Conservation (phyloP, 2,797 vertebrate species). For the Acanthurus leucopareius region DNA sequence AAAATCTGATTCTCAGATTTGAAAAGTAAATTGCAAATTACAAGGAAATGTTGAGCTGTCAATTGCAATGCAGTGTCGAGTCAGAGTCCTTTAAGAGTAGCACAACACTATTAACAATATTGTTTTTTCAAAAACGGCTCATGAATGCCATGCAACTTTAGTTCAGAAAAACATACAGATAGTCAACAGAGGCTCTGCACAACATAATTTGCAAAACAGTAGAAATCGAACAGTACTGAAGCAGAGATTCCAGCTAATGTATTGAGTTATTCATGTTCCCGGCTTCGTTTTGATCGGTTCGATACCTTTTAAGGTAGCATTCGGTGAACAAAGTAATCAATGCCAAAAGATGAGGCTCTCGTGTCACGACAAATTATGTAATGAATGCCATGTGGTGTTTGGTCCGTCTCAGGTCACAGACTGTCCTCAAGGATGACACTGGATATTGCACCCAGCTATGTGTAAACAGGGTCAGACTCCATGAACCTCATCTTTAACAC, state of each 20-base stretch:
- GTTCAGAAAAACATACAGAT: not conserved
- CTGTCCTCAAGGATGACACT: slow-evolving; percentile 68
- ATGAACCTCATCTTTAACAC: slow-evolving; percentile 48
- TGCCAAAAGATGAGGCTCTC: slow-evolving; percentile 46
- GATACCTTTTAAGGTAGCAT: slow-evolving; percentile 63
- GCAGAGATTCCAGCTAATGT: too few relatives aligned
- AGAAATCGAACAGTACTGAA: not conserved
- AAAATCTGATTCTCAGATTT: not conserved
- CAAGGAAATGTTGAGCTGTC: too few relatives aligned
- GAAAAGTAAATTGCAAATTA: not conserved
- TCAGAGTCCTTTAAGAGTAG: too few relatives aligned
- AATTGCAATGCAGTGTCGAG: too few relatives aligned
- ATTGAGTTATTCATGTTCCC: not conserved
- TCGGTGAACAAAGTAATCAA: slow-evolving; percentile 64
- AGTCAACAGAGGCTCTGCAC: not conserved
- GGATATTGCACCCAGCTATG: slow-evolving; percentile 56
- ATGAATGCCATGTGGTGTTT: slow-evolving; percentile 62
- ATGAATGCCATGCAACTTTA: too few relatives aligned
- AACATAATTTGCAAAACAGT: not conserved
- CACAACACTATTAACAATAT: too few relatives aligned
- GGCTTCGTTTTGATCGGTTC: slow-evolving; percentile 33
- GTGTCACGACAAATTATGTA: slow-evolving; percentile 69
- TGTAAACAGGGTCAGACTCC: slow-evolving; percentile 69
- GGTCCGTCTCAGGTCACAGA: slow-evolving; percentile 69
- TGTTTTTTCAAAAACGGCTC: too few relatives aligned